A percentile compares a stretch with the other conserved stretches of the same genome.
These are phyloP conservation scores for Nomada fucata DNA, from an alignment of 2,888 invertebrate genomes.

Conservation along the genomic window DNA sequence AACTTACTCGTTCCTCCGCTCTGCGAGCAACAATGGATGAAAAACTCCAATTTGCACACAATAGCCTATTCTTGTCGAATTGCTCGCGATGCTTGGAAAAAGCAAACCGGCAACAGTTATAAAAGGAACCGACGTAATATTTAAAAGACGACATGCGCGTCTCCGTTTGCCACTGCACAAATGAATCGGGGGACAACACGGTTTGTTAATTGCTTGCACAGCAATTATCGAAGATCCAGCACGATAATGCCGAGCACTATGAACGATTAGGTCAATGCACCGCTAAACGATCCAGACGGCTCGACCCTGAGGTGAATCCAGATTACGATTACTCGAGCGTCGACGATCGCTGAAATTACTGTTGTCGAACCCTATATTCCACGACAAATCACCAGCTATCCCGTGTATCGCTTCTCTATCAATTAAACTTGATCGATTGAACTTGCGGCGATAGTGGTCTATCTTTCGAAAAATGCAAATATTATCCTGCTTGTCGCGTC, in stretches of 20 bases:
- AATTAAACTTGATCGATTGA: background rate
- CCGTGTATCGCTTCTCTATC: background rate
- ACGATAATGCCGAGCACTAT: conserved; percentile 47
- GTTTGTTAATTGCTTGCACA: conserved; percentile 53
- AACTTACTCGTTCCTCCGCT: conserved; percentile 8
- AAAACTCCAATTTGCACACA: conserved; percentile 49
- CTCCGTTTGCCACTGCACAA: background rate
- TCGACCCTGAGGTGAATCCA: conserved; percentile 37
- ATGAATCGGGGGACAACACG: conserved; percentile 11
- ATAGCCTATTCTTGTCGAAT: conserved; percentile 39
- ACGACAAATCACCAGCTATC: conserved; percentile 3
- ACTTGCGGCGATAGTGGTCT: background rate
- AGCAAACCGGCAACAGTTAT: conserved; percentile 5
- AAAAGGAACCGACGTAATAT: background rate
- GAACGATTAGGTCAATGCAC: conserved; percentile 62
- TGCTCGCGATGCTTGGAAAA: conserved; percentile 18
- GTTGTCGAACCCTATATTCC: conserved; percentile 1
- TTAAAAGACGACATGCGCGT: conserved; percentile 1
- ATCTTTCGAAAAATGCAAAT: no score
- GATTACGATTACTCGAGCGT: conserved; percentile 57
- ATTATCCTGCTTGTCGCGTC: background rate
- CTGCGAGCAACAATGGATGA: conserved; percentile 29
- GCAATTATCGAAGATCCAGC: conserved; percentile 63
- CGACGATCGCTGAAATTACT: conserved; percentile 45
- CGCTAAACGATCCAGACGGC: conserved; percentile 38